These are phyloP conservation scores for Tricholaema leucomelas DNA, from an alignment of 2,113 vertebrate genomes.

Conservation along the genomic window DNA sequence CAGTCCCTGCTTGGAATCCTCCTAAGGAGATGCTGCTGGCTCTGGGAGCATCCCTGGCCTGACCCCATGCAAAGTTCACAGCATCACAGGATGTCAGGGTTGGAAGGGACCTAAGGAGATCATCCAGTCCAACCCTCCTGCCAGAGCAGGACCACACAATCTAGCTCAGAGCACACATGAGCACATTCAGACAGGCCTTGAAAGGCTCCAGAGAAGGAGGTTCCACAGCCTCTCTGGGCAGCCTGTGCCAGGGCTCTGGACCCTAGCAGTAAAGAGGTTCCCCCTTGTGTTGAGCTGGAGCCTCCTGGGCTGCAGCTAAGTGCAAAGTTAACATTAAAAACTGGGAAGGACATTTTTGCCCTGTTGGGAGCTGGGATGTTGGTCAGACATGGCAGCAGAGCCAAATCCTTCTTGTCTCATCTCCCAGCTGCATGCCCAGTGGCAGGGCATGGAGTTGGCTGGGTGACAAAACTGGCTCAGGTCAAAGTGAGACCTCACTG, in stretches of 20 bases:
- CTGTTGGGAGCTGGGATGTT: not conserved
- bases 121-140: too few species aligned
- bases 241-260: too few species aligned
- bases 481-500: not conserved
- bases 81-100: too few species aligned
- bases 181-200: too few species aligned
- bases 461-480: not conserved
- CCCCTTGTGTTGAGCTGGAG: too few species aligned
- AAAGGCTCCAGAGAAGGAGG: too few species aligned
- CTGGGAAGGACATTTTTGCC: not conserved
- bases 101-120: too few species aligned
- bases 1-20: not conserved
- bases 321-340: not conserved
- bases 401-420: not conserved
- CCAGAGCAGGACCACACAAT: too few species aligned
- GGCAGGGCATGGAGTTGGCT: rapidly evolving
- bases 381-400: not conserved
- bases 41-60: not conserved
- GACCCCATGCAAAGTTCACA: not conserved
- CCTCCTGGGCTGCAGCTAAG: too few species aligned
- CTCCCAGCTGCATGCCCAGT: rapidly evolving
- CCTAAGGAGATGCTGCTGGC: not conserved
- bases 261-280: too few species aligned
- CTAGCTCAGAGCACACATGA: too few species aligned
- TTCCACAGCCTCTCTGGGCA: too few species aligned